Base-by-base conservation (phyloP, 2,888 invertebrate species). In the Drosophila quasianomalipes region DNA sequence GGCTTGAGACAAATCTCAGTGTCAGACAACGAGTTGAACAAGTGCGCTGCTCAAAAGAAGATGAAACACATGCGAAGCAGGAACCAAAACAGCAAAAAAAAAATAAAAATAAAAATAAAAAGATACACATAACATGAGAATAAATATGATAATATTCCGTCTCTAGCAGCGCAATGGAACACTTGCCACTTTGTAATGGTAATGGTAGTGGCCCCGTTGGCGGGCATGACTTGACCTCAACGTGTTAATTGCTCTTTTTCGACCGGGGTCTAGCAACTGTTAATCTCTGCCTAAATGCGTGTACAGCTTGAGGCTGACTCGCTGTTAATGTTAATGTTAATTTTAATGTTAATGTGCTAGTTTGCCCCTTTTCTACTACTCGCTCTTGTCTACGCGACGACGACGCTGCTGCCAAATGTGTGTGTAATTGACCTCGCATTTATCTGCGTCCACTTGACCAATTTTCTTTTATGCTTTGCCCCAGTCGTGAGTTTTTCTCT, bases 231-330 rank as follows among this genome's bases (percentile, higher is more conserved):
- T 83, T 82, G 83, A 83, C 83, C 83, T 85, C 82, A 74, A 65
- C 57, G 82, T 77, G 83, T 80, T 85, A 83, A 83, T 83, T 85
- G 85, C 80, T 85, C 59, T 79, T 82, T 79, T 68, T 72, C 79
- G 69, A 47, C 49, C 70, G 68, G 61, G 57, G 30, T 65, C 28
- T 51, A 52, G 59, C 72, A 79, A 74, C 82, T 77, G 75, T 83
- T 85, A 82, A 80, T 80, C 80, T 77, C 58, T 67, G 77, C 62
- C 76, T 71, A 81, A 82, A 71, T 82, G 82, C 82, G 47, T 26
- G 83, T 69, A 62, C 69, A 61, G 67, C 81, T 68, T 54, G 60
- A 26, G 80, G 70, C 74, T 39, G 37, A 3, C 55, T 47, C 68
- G 61, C 74, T 72, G 78, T 72, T 72, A 67, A 77, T 44, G 65